Evolutionary conservation across 2,113 vertebrate genomes (phyloP).

Genomic region (Ceratotherium simum): DNA sequence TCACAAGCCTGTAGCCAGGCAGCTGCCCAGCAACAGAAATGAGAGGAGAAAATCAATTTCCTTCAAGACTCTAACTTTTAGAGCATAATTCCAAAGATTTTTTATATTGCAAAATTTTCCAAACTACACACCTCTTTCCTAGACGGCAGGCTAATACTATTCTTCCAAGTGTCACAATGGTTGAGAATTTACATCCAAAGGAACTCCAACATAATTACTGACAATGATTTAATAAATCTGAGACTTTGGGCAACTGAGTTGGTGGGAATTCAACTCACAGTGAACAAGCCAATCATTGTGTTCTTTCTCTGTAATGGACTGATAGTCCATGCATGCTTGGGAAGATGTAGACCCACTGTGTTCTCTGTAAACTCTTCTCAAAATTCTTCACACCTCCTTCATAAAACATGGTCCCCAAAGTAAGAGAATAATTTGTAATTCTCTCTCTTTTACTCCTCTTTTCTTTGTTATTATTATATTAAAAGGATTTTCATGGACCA

Average conservation of each 20-base stretch:
- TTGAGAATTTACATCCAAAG: constrained; percentile 39
- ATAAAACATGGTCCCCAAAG: neutral
- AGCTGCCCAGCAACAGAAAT: constrained; percentile 64
- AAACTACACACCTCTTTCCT: constrained; percentile 72
- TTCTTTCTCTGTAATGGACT: neutral
- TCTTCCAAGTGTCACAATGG: constrained; percentile 49
- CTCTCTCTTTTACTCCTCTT: neutral
- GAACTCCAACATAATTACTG: neutral
- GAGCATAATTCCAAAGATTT: constrained; percentile 57
- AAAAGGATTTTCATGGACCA: neutral
- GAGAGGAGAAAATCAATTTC: constrained; percentile 57
- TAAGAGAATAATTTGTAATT: neutral
- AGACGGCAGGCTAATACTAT: constrained; percentile 68
- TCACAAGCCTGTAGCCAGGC: constrained; percentile 32
- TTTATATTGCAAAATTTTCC: constrained; percentile 73
- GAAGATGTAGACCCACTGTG: neutral
- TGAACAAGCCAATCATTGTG: neutral
- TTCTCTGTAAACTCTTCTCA: constrained; percentile 8
- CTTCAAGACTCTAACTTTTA: constrained; percentile 8
- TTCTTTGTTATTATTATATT: neutral
- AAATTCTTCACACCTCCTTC: constrained; percentile 21
- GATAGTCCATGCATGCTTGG: neutral
- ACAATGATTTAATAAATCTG: constrained; percentile 35
- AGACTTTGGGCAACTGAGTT: constrained; percentile 34
- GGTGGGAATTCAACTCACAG: neutral